Evolutionary conservation across 2,888 invertebrate genomes (phyloP), one percentile per base, ranked within the genome.

Genomic region (Acrocera orbiculus): DNA sequence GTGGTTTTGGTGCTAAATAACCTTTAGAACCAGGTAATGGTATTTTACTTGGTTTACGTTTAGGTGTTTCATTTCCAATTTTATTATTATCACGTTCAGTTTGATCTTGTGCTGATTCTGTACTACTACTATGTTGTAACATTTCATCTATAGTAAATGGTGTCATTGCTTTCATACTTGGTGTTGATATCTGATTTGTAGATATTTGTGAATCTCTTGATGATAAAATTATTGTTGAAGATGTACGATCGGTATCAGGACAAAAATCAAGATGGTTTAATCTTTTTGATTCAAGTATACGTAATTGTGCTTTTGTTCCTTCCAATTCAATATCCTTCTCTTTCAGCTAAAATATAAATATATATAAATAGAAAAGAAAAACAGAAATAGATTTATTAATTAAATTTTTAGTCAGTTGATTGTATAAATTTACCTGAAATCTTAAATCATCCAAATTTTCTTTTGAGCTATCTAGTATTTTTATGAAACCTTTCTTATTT

Each of bases 271-370:
- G 37, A 34, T 42, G 42, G 33, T 49, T 46, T 32, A 50, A 50
- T 22, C 52, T 44, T 32, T 55, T 54, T 24, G 51, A 70, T 51
- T 81, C 81, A 41, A 81, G 59, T 42, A 80, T 69, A n/a, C 82
- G 69, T 36, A 81, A 67, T 37, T 74, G 70, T 2, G 82, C 82
- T 41, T 72, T 66, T 11, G 82, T 79, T n/a, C 82, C 81, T 56
- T 83, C 83, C 47, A 83, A 50, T 54, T 85, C 81, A 47, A 83
- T 81, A 49, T 73, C 78, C 53, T 76, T 75, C 56, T 85, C 82
- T 57, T 81, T 81, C 47, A 85, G 60, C 81, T 85, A 46, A 9
- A 32, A 38, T 11, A n/a, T n/a, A n/a, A n/a, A n/a, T n/a, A 10
- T 22, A 10, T 22, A 16, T 27, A 27, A 27, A 25, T 15, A 23